phyloP scores from a whole-genome alignment of 2,797 vertebrate species.

The Remorina albescens region DNA sequence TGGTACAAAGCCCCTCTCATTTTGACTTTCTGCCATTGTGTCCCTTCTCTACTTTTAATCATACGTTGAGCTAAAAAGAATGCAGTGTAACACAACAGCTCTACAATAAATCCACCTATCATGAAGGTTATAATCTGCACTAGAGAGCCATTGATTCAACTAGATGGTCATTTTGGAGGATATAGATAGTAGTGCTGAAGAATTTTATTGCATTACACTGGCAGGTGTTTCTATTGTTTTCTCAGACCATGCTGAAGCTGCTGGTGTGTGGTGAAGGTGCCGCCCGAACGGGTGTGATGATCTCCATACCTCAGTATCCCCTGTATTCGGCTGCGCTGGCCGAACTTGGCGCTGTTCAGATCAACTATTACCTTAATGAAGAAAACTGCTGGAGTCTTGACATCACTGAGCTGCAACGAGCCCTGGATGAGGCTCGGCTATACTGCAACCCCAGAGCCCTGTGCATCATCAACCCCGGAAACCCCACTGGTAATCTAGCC shows the following conservation, averaged over 20 bases:
- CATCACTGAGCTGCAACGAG: constrained; percentile 85
- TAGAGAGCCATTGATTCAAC: background rate
- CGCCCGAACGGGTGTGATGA: constrained; percentile 88
- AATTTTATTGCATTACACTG: background rate
- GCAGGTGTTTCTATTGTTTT: background rate
- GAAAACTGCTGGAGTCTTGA: constrained; percentile 90
- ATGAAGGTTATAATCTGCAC: background rate
- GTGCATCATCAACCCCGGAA: constrained; percentile 94
- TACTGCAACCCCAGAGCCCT: constrained; percentile 89
- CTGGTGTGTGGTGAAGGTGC: constrained; percentile 86
- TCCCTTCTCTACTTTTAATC: background rate
- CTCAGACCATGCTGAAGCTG: constrained; percentile 91
- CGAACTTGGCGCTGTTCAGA: constrained; percentile 87
- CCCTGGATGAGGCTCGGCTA: constrained; percentile 83
- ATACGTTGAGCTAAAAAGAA: background rate
- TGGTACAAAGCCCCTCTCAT: constrained; percentile 79
- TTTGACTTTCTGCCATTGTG: constrained; percentile 12
- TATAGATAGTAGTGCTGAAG: background rate
- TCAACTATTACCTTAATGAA: constrained; percentile 92
- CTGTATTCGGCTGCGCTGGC: constrained; percentile 90
- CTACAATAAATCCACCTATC: background rate
- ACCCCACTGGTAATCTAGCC: constrained; percentile 88
- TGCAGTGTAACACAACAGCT: background rate
- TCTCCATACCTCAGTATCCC: constrained; percentile 94
- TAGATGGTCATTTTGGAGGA: background rate